Conservation (phyloP, 64 coral and sea anemone genomes). For the Cladopsammia gracilis region DNA sequence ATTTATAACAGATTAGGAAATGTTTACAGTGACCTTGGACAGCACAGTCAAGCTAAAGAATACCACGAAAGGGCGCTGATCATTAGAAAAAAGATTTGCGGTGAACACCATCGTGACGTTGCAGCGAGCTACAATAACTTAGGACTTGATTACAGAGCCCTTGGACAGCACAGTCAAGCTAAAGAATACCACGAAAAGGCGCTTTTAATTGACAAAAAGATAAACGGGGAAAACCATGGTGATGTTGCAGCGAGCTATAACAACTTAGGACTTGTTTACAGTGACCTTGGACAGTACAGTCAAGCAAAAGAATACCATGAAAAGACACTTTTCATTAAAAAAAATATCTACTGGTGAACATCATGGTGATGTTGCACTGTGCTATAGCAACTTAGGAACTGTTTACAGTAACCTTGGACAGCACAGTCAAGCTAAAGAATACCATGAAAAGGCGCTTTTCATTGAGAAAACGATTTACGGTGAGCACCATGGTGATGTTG, state of each 20-base stretch:
- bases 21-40: neutral
- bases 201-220: neutral
- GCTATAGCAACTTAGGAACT: neutral
- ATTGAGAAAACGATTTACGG: too few relatives aligned
- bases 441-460: too few relatives aligned
- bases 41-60: slow-evolving; percentile 23
- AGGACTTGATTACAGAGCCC: too few relatives aligned
- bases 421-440: neutral
- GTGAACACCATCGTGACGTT: too few relatives aligned
- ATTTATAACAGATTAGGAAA: neutral
- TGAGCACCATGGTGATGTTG: too few relatives aligned
- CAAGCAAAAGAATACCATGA: slow-evolving; percentile 30
- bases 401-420: neutral
- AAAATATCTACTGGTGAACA: neutral
- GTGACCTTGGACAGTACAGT: neutral
- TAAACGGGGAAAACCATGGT: neutral
- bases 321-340: neutral
- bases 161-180: neutral
- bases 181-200: neutral
- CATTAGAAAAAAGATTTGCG: too few relatives aligned
- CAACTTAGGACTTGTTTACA: neutral
- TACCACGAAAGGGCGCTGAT: neutral
- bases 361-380: neutral
- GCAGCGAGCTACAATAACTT: too few relatives aligned
- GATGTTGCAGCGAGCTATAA: neutral